A percentile compares a stretch with the other conserved stretches of the same genome.
These are phyloP conservation scores for Carposina sasakii DNA, from an alignment of 1,140 invertebrate genomes.

Conservation along the genomic window DNA sequence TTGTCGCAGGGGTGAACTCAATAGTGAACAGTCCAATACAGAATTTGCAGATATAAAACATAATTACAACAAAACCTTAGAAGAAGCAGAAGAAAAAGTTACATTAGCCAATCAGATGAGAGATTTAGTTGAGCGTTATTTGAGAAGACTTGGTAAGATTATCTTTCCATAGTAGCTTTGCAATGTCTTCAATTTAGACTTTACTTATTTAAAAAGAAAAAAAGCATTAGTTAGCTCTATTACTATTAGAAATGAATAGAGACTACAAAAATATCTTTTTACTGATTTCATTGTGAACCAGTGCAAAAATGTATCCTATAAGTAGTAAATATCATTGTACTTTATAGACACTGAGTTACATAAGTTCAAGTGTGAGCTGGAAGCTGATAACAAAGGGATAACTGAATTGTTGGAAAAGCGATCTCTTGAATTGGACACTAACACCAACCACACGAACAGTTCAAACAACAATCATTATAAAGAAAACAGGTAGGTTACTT, in stretches of 20 bases:
- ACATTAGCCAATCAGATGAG: constrained; percentile 95
- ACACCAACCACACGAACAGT: constrained; percentile 67
- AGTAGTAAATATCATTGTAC: no score
- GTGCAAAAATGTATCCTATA: no score
- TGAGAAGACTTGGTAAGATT: constrained; percentile 82
- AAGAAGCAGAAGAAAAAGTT: constrained; percentile 92
- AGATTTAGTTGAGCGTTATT: constrained; percentile 94
- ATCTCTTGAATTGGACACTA: constrained; percentile 85
- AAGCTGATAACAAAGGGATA: constrained; percentile 98
- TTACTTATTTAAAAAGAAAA: constrained; percentile 22
- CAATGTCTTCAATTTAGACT: neutral
- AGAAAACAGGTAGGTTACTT: constrained; percentile 61
- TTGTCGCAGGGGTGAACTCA: constrained; percentile 84
- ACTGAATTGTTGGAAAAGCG: constrained; percentile 96
- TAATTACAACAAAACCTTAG: constrained; percentile 94
- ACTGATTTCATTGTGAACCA: no score
- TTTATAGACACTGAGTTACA: constrained; percentile 87
- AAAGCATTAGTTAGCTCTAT: no score
- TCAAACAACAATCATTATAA: constrained; percentile 66
- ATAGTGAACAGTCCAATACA: constrained; percentile 84
- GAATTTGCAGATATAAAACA: constrained; percentile 90
- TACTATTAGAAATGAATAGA: no score
- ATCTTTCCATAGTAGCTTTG: no score
- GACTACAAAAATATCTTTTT: no score
- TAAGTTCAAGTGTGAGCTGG: constrained; percentile 98